These are phyloP conservation scores for Philopotamus ludificatus DNA, from an alignment of 1,140 invertebrate genomes.

Conservation along the genomic window DNA sequence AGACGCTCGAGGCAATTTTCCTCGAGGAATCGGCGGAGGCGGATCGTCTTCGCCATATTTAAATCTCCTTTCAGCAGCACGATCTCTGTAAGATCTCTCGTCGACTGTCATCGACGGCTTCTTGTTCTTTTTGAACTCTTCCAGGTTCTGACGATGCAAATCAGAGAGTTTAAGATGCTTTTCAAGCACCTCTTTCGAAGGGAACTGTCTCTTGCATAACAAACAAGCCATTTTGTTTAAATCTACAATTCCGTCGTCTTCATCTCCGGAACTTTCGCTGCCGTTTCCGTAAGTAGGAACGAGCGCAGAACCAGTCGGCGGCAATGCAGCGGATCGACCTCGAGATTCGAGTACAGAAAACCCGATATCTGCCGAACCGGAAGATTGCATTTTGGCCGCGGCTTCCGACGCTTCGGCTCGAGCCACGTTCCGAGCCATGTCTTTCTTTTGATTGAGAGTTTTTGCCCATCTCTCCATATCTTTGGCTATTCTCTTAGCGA, in stretches of 20 bases:
- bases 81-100: constrained; percentile 69
- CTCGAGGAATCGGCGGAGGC: constrained; percentile 53
- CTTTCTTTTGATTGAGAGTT: constrained; percentile 95
- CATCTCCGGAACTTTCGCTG: constrained; percentile 59
- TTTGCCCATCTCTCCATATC: constrained; percentile 98
- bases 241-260: constrained; percentile 71
- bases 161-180: constrained; percentile 94
- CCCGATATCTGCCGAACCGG: constrained; percentile 84
- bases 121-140: constrained; percentile 56
- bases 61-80: constrained; percentile 91
- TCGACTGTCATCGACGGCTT: constrained; percentile 54
- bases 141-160: constrained; percentile 92
- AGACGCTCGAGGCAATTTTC: constrained; percentile 33
- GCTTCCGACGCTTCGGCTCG: constrained; percentile 56
- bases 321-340: constrained; percentile 43
- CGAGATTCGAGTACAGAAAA: constrained; percentile 82
- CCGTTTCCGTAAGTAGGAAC: constrained; percentile 47
- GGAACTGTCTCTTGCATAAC: constrained; percentile 93
- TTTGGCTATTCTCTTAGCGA: constrained; percentile 97
- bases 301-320: constrained; percentile 44
- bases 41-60: constrained; percentile 91
- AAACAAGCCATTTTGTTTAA: constrained; percentile 90
- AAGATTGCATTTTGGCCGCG: constrained; percentile 50
- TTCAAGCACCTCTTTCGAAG: constrained; percentile 80
- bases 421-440: constrained; percentile 70